A percentile compares a stretch with the other conserved stretches of the same genome.
These are phyloP conservation scores for Bos indicus DNA, from an alignment of 2,113 vertebrate genomes.

Conservation along the genomic window DNA sequence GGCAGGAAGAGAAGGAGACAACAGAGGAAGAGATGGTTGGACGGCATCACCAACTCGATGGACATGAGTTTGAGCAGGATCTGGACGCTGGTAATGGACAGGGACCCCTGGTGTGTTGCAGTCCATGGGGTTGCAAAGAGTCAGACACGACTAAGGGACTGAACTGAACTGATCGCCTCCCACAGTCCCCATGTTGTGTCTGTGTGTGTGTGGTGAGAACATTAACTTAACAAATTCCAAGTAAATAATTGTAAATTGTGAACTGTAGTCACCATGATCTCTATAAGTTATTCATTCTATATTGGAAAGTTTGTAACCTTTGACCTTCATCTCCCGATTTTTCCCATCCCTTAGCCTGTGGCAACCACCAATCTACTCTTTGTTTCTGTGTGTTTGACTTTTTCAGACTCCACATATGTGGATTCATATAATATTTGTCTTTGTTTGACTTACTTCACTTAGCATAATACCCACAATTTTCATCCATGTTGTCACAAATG, in stretches of 20 bases:
- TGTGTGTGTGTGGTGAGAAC: background rate
- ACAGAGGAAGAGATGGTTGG: background rate
- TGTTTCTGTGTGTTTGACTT: background rate
- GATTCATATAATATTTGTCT: background rate
- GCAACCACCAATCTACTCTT: background rate
- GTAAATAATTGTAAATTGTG: background rate
- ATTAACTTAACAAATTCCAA: background rate
- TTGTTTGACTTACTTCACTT: background rate
- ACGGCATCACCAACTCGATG: background rate
- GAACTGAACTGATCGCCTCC: background rate
- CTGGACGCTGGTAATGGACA: background rate
- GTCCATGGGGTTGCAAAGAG: background rate
- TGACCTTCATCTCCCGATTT: background rate
- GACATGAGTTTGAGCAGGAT: background rate
- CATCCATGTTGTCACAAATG: background rate
- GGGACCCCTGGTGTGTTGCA: background rate
- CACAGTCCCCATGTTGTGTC: background rate
- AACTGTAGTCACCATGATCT: background rate
- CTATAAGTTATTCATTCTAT: background rate
- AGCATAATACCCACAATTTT: background rate
- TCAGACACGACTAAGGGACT: background rate
- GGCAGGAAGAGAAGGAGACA: background rate
- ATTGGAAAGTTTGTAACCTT: background rate
- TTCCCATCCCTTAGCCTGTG: background rate
- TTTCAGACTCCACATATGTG: background rate